Conservation (phyloP, 2,113 vertebrate genomes). For the Trochalopteron elliotii region DNA sequence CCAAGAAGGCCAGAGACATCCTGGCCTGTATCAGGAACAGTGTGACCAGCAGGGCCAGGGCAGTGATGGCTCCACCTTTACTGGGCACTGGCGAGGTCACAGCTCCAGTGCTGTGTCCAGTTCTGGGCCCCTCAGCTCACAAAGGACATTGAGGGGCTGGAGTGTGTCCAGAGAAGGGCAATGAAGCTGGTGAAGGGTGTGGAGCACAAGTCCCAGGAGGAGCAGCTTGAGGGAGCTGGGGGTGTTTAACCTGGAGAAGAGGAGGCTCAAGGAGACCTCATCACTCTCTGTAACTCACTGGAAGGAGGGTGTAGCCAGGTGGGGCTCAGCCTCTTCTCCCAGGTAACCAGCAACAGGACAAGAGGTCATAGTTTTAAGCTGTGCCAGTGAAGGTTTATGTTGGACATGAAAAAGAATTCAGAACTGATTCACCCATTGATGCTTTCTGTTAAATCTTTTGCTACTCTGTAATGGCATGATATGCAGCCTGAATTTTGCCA, state of each 20-base stretch:
- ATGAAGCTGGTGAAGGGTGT: neutral
- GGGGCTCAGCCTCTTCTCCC: neutral
- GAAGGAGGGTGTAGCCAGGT: neutral
- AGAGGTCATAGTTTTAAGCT: neutral
- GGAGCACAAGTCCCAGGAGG: too few species aligned
- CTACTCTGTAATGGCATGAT: neutral
- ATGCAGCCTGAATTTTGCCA: neutral
- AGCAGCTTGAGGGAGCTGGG: neutral
- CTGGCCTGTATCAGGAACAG: too few species aligned
- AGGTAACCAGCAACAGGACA: fast-evolving
- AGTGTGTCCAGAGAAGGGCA: too few species aligned
- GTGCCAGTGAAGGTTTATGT: fast-evolving
- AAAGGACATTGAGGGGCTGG: too few species aligned
- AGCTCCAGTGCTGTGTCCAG: too few species aligned
- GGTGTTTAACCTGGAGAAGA: neutral
- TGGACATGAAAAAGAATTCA: neutral
- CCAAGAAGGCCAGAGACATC: too few species aligned
- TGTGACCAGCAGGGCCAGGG: too few species aligned
- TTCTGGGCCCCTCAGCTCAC: too few species aligned
- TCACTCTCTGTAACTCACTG: fast-evolving
- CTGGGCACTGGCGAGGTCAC: too few species aligned
- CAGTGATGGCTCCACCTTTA: too few species aligned
- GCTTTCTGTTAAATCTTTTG: neutral
- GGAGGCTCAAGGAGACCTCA: neutral
- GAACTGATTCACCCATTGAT: neutral